These are phyloP conservation scores for Sphaerodactylus townsendi DNA, from an alignment of 2,113 vertebrate genomes.

Conservation along the genomic window DNA sequence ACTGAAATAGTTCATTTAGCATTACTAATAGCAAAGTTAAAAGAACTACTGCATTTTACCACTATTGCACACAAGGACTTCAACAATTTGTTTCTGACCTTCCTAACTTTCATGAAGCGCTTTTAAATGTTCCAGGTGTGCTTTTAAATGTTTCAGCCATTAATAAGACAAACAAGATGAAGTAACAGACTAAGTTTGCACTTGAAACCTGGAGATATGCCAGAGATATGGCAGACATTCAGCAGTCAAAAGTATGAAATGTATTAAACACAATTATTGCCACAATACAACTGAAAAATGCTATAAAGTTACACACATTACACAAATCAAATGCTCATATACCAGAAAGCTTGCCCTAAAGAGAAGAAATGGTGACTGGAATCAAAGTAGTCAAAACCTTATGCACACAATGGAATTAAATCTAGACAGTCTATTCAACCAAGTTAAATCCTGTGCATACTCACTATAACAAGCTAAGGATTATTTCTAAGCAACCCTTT, in stretches of 20 bases:
- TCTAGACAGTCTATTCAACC: neutral
- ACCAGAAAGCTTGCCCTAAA: neutral
- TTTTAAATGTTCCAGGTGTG: too few relatives aligned
- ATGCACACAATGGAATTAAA: slow-evolving; percentile 8
- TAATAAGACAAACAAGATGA: neutral
- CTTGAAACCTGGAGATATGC: neutral
- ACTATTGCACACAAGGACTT: neutral
- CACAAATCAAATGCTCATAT: neutral
- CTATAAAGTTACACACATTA: neutral
- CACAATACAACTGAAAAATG: neutral
- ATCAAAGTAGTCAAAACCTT: neutral
- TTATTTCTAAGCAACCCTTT: neutral
- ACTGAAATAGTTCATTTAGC: neutral
- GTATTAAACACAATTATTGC: slow-evolving; percentile 33
- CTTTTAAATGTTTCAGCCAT: neutral
- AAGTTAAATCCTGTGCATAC: slow-evolving; percentile 6
- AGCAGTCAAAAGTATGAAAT: slow-evolving; percentile 29
- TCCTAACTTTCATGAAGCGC: neutral
- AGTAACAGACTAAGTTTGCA: neutral
- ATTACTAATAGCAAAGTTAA: neutral
- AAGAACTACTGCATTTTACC: neutral
- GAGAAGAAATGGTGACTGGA: neutral
- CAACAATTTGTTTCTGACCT: neutral
- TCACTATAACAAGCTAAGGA: neutral
- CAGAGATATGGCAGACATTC: slow-evolving; percentile 29